Base-by-base conservation (phyloP, 2,113 vertebrate species). In the Meles meles region DNA sequence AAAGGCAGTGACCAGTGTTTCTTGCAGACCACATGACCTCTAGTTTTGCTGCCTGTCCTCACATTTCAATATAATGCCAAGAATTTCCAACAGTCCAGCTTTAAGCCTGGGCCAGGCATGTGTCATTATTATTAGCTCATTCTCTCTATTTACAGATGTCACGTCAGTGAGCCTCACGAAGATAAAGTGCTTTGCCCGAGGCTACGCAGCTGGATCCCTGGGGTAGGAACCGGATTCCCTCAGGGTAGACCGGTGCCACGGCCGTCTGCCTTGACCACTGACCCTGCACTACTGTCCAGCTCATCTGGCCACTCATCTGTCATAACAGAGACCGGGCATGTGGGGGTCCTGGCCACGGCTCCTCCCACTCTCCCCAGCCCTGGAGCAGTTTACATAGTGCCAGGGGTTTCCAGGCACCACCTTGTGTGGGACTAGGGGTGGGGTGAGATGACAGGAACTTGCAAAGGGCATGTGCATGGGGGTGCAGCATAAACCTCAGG, bases 51-150 rank as follows among this genome's bases (percentile, higher is more conserved):
- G 72, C 39, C 25, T 55, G 49, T 4, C 29, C 15, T 21, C 4
- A n/a, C 34, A 44, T 69, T 63, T 77, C 44, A 34, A 17, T 52
- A 8, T 10, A 34, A 63, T 27, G 37, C 12, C 9, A 39, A n/a
- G 17, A 15, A 39, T 61, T 67, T 23, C 61, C 83, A 18, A 39
- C 5, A n/a, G 39, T 11, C 18, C 23, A 31, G 77, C 2, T 5
- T 49, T 34, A 47, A 29, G 44, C 63, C 14, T 0, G 0, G 23
- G 9, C 14, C 39, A 34, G 44, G 37, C 39, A 12, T 5, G 6
- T 31, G n/a, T 9, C 34, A 3, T 7, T 44, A 6, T 31, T 31
- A 7, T 3, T 52, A 14, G 34, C 52, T 59, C 18, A 37, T 77
- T 42, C 5, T 57, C 10, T 87, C 67, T 18, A 1, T 15, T 37